These are phyloP conservation scores for Guaruba guarouba DNA, from an alignment of 2,113 vertebrate genomes.

Conservation along the genomic window DNA sequence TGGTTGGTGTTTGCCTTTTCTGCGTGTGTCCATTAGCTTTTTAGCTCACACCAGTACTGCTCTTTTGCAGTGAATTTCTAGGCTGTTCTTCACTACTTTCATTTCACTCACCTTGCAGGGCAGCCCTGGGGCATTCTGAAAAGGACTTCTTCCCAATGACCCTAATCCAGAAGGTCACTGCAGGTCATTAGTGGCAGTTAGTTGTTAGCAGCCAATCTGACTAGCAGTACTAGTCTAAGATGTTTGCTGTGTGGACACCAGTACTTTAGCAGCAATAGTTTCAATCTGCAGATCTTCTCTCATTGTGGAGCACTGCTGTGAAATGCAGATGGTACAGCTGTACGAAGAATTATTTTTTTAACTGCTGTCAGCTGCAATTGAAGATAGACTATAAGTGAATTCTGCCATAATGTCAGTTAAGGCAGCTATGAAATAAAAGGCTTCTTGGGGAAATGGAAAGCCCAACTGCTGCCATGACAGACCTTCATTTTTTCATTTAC, in stretches of 20 bases:
- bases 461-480: not conserved
- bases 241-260: no score
- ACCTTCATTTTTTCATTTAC: not conserved
- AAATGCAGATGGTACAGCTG: not conserved
- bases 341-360: not conserved
- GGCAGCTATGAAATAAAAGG: not conserved
- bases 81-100: not conserved
- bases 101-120: fast-evolving
- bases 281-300: not conserved
- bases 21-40: fast-evolving
- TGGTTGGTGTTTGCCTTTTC: not conserved
- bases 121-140: not conserved
- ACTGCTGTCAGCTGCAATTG: not conserved
- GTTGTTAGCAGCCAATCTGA: not conserved
- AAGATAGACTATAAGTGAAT: not conserved
- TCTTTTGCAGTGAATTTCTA: not conserved
- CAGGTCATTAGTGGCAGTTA: not conserved
- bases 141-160: not conserved
- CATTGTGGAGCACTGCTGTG: not conserved
- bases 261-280: not conserved
- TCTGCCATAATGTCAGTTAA: not conserved
- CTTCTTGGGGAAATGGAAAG: not conserved
- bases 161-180: not conserved
- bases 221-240: not conserved
- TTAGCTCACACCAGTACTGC: not conserved